A percentile compares a stretch with the other conserved stretches of the same genome.
phyloP scores from a whole-genome alignment of 1,140 invertebrate species.

The Drosophila virilis region DNA sequence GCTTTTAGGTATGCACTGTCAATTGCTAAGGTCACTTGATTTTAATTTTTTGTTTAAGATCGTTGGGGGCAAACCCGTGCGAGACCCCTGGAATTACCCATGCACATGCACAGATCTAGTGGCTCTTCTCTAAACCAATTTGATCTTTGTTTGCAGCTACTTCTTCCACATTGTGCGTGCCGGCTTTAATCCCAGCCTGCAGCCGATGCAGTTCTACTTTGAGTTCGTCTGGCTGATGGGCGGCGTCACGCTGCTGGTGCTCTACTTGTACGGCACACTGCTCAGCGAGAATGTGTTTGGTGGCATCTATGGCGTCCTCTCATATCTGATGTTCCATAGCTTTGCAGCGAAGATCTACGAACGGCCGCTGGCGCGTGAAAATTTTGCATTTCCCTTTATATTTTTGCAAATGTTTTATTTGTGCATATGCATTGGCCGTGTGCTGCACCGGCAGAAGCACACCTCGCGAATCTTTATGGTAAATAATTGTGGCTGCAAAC shows the following conservation, averaged over 20 bases:
- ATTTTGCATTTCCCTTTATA: slow-evolving; percentile 83
- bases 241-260: slow-evolving; percentile 75
- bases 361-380: slow-evolving; percentile 74
- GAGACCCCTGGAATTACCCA: too few species aligned
- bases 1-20: too few species aligned
- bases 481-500: neutral
- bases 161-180: slow-evolving; percentile 70
- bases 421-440: slow-evolving; percentile 69
- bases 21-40: too few species aligned
- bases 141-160: slow-evolving; percentile 53
- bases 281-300: slow-evolving; percentile 79
- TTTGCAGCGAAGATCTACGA: slow-evolving; percentile 81
- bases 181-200: slow-evolving; percentile 67
- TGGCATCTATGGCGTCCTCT: slow-evolving; percentile 79
- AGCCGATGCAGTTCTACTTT: slow-evolving; percentile 81
- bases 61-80: too few species aligned
- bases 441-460: slow-evolving; percentile 57
- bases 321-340: slow-evolving; percentile 83
- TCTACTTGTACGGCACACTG: slow-evolving; percentile 79
- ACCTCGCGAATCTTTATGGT: slow-evolving; percentile 70
- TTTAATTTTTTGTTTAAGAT: too few species aligned
- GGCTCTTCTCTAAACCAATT: neutral
- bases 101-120: neutral
- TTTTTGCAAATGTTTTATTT: slow-evolving; percentile 81
- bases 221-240: slow-evolving; percentile 82